Evolutionary conservation across 2,888 invertebrate genomes (phyloP).

Genomic region (Caenorhabditis macrosperma): DNA sequence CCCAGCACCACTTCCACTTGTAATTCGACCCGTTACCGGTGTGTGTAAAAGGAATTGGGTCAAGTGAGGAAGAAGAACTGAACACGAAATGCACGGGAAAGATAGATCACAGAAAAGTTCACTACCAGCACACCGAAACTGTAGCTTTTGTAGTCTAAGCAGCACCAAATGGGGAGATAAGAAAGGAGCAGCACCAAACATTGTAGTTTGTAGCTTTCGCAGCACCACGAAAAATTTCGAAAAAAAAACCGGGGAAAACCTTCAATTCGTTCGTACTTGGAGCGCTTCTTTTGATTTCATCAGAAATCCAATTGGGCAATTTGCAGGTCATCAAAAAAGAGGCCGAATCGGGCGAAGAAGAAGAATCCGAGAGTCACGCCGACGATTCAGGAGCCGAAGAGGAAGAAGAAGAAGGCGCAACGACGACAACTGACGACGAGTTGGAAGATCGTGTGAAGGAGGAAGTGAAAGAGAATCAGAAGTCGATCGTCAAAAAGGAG

Average conservation of each 20-base stretch:
- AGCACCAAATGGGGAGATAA: background rate
- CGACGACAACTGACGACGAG: conserved; percentile 37
- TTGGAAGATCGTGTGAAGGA: background rate
- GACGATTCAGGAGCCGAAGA: background rate
- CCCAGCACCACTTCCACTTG: background rate
- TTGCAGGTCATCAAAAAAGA: conserved; percentile 48
- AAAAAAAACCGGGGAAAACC: too few species aligned
- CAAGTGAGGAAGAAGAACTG: conserved; percentile 23
- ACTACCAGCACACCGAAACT: background rate
- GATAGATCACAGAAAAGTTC: background rate
- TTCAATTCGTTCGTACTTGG: too few species aligned
- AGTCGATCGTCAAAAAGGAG: background rate
- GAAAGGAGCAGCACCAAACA: too few species aligned
- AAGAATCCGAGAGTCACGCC: conserved; percentile 17
- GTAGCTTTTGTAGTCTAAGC: background rate
- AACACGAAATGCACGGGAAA: background rate
- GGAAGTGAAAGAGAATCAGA: conserved; percentile 30
- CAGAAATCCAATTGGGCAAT: too few species aligned
- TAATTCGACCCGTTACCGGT: background rate
- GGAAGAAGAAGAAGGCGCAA: conserved; percentile 14
- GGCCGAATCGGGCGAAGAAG: conserved; percentile 10
- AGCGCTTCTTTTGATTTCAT: too few species aligned
- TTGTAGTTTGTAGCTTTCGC: too few species aligned
- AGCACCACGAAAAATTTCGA: too few species aligned
- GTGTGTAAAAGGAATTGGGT: conserved; percentile 36